Percentiles rank a stretch among this genome's conserved stretches.
Evolutionary conservation across 1,140 invertebrate species (phyloP).

Genomic region (Brachystomella parvula): DNA sequence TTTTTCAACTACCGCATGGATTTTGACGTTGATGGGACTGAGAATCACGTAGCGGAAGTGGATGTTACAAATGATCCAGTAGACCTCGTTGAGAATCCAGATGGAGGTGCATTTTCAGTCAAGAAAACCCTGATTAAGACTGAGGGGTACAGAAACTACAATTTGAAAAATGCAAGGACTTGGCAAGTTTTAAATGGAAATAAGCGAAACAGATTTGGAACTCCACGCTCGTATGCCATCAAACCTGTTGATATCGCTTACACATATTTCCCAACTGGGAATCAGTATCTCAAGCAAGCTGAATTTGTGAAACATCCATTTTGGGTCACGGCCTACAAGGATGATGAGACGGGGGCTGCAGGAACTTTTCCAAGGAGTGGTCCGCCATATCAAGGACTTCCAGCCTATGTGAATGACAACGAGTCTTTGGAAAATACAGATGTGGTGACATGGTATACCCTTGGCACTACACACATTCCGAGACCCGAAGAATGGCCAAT

Average conservation of each 20-base stretch:
- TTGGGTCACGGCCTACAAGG: slow-evolving; percentile 6
- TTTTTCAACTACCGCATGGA: slow-evolving; percentile 18
- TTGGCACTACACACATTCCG: background rate
- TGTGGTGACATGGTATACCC: background rate
- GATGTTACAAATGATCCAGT: slow-evolving; percentile 6
- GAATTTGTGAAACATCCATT: slow-evolving; percentile 1
- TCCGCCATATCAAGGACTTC: background rate
- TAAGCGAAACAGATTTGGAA: background rate
- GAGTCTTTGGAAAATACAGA: background rate
- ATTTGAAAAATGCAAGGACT: background rate
- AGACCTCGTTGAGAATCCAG: background rate
- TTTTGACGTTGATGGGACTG: slow-evolving; percentile 18
- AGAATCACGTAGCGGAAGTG: slow-evolving; percentile 12
- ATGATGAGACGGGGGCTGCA: background rate
- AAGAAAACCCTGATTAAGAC: background rate
- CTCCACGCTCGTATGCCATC: background rate
- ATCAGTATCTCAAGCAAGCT: background rate
- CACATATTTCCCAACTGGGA: background rate
- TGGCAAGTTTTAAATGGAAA: background rate
- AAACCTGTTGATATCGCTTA: background rate
- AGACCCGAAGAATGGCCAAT: slow-evolving; percentile 13
- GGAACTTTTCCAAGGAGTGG: background rate
- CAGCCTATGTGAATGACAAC: background rate
- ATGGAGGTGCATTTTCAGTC: background rate
- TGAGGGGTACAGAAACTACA: background rate